Percentiles rank a stretch among this genome's conserved stretches.
These are phyloP conservation scores for Rhimphoctona megacephalus DNA, from an alignment of 2,888 invertebrate genomes.

Conservation along the genomic window DNA sequence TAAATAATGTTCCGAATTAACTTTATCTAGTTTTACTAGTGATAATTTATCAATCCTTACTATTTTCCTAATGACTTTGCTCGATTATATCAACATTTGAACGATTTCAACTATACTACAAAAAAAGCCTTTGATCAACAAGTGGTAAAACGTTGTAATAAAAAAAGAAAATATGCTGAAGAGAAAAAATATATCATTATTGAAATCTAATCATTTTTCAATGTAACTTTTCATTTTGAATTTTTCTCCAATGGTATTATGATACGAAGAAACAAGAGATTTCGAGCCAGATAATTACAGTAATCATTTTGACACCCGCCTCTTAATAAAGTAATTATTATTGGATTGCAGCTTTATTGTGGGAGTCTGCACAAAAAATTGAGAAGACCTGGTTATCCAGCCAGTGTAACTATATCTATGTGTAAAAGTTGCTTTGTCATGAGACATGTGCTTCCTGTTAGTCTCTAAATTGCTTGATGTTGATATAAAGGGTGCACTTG, in stretches of 20 bases:
- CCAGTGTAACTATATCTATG: not conserved
- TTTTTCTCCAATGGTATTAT: not conserved
- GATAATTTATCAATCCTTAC: too few relatives aligned
- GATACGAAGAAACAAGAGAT: not conserved
- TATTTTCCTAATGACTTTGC: too few relatives aligned
- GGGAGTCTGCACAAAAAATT: slow-evolving; percentile 3
- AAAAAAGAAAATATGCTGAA: not conserved
- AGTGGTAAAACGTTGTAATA: too few relatives aligned
- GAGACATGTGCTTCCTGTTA: slow-evolving; percentile 32
- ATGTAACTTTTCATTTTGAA: not conserved
- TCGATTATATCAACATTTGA: too few relatives aligned
- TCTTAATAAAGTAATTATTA: too few relatives aligned
- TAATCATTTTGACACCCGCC: too few relatives aligned
- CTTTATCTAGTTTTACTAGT: too few relatives aligned
- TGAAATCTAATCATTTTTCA: not conserved
- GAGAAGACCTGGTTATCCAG: not conserved
- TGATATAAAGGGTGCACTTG: slow-evolving; percentile 54
- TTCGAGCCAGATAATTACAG: not conserved
- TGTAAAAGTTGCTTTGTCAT: slow-evolving; percentile 26
- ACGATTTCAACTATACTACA: too few relatives aligned
- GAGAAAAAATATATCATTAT: too few relatives aligned
- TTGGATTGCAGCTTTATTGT: not conserved
- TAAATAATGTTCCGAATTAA: too few relatives aligned
- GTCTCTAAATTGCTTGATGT: slow-evolving; percentile 60
- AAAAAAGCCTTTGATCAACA: too few relatives aligned